Base-by-base conservation (phyloP, 2,113 vertebrate genomes). In the Laticauda laticaudata region DNA sequence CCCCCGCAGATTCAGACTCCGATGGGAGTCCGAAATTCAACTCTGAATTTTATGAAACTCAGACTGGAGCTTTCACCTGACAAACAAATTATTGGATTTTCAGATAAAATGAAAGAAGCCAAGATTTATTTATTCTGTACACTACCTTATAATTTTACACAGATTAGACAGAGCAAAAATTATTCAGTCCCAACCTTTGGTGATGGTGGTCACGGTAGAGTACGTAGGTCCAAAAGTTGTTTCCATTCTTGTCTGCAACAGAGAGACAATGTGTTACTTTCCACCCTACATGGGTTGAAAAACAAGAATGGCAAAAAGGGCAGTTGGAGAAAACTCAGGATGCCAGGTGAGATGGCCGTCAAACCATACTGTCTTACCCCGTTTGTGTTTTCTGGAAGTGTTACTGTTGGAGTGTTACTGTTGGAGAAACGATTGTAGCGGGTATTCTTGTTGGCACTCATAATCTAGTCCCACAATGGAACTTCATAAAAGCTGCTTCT, bases 191-290 rank as follows among this genome's bases (percentile, higher is more conserved):
- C 98, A 94, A 99, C 99, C 98, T 98, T 99, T 99, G 24, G 98
- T 98, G 97, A 99, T 98, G 94, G 98, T 98, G 1, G 98, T 98
- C 91, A 99, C 99, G 0, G 98, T 96, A 18, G 99, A 97, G 96
- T 98, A 99, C 53, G 99, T 97, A 0, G 99, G 97, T 45, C 98
- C 99, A 69, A 99, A 99, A 43, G 99, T 98, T 9, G 98, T 98
- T 96, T 99, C 99, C 99, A 99, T 99, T 97, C 98, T 99, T 95
- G 97, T 98, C 99, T 99, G 97, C 89, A 96, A 95, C 7, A 89
- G 87, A 20, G 95, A 96, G 2, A 90, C 92, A 64, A 0, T 24
- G 0, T 89, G 15, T 7, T 26, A 48, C 43, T 18, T 29, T 18
- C 18, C 2, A 12, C 23, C 39, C 24, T 43, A 20, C 1, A 1